Conservation (phyloP, 2,888 invertebrate species). For the Escarpia spicata region DNA sequence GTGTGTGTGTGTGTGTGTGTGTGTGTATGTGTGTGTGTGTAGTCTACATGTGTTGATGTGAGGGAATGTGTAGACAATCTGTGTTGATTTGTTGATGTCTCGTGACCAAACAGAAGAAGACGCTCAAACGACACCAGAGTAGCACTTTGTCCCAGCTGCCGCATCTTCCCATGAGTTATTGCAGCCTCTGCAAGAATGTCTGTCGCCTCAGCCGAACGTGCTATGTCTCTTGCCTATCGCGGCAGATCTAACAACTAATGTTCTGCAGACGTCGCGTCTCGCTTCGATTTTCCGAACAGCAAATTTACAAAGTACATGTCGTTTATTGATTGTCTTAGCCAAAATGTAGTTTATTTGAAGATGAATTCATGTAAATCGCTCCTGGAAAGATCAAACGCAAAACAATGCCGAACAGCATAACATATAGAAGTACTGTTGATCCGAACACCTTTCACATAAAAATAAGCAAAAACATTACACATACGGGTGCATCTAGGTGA, state of each 20-base stretch:
- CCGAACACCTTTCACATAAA: background rate
- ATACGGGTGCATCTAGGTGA: no score
- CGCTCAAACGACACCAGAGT: background rate
- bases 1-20: no score
- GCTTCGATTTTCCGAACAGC: background rate
- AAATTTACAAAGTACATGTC: background rate
- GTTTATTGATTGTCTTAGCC: background rate
- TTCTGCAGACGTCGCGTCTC: background rate
- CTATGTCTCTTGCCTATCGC: background rate
- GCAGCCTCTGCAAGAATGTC: background rate
- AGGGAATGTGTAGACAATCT: no score
- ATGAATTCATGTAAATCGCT: background rate
- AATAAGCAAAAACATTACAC: no score
- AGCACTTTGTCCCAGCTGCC: background rate
- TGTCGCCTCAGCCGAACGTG: background rate
- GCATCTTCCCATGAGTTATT: background rate
- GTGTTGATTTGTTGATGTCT: background rate
- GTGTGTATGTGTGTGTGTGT: no score
- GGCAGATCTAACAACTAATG: background rate
- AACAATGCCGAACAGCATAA: background rate
- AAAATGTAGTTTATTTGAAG: background rate
- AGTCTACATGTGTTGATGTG: no score
- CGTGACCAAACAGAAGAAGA: background rate
- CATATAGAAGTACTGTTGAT: background rate
- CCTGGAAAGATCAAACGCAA: background rate